phyloP scores from a whole-genome alignment of 2,888 invertebrate species.

The Trisateles emortualis region DNA sequence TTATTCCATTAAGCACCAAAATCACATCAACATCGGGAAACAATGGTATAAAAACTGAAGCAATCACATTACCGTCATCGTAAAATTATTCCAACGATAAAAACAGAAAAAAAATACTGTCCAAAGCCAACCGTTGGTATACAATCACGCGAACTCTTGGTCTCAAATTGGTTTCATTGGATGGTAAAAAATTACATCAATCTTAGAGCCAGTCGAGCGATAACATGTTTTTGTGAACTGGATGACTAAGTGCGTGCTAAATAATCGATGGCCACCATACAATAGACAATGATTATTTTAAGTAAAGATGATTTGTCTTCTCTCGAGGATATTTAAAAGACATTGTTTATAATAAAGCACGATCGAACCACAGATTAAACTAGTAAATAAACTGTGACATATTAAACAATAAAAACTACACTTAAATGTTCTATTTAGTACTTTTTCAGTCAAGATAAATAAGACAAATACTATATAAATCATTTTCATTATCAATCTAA shows the following conservation, averaged over 20 bases:
- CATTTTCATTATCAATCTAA: too few species aligned
- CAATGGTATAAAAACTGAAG: constrained; percentile 14
- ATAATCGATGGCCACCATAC: constrained; percentile 9
- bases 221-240: constrained; percentile 30
- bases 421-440: too few species aligned
- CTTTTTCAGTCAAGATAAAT: too few species aligned
- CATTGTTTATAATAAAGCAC: too few species aligned
- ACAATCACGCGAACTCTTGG: constrained; percentile 34
- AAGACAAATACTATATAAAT: too few species aligned
- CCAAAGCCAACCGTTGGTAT: constrained; percentile 12
- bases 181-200: constrained; percentile 49
- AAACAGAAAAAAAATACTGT: constrained; percentile 23
- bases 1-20: constrained; percentile 9
- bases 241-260: constrained; percentile 10
- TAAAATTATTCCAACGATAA: constrained; percentile 19
- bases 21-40: constrained; percentile 4
- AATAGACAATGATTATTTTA: constrained; percentile 1
- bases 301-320: background rate
- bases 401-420: too few species aligned
- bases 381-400: too few species aligned
- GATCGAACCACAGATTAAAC: too few species aligned
- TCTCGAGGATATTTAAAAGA: background rate
- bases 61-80: constrained; percentile 13
- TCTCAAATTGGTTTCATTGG: constrained; percentile 48
- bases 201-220: constrained; percentile 38